Conservation (phyloP, 2,113 vertebrate genomes). For the Leucosticte australis region DNA sequence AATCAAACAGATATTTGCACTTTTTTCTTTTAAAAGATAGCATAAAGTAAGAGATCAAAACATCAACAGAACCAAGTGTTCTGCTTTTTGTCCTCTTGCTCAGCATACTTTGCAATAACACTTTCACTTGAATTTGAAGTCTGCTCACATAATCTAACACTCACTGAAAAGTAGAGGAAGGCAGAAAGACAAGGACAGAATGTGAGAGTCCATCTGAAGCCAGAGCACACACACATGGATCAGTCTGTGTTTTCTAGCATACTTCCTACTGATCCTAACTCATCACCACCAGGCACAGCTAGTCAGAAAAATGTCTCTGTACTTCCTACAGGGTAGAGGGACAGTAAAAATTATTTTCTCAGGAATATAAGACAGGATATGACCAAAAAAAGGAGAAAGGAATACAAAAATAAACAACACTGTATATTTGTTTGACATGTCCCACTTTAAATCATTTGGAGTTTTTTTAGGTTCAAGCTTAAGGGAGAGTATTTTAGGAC, state of each 20-base stretch:
- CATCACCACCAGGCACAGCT: background rate
- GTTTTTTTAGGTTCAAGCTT: background rate
- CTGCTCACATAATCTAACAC: constrained; percentile 1
- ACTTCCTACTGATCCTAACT: background rate
- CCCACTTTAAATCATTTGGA: background rate
- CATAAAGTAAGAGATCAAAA: background rate
- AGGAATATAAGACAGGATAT: background rate
- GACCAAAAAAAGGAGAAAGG: background rate
- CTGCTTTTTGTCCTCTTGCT: background rate
- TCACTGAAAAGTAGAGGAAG: background rate
- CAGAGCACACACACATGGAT: background rate
- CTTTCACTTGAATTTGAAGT: background rate
- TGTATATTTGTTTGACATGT: background rate
- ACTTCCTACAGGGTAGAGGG: background rate
- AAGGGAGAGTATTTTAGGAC: background rate
- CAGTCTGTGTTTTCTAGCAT: background rate
- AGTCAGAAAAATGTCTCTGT: background rate
- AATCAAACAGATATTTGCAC: background rate
- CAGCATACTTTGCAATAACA: background rate
- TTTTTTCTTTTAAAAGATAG: background rate
- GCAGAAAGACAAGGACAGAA: constrained; percentile 24
- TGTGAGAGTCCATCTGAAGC: background rate
- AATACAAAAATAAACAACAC: background rate
- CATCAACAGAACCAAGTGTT: background rate
- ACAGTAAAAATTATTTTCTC: background rate